Base-by-base conservation (phyloP, 2,888 invertebrate genomes). In the Caenorhabditis afra region DNA sequence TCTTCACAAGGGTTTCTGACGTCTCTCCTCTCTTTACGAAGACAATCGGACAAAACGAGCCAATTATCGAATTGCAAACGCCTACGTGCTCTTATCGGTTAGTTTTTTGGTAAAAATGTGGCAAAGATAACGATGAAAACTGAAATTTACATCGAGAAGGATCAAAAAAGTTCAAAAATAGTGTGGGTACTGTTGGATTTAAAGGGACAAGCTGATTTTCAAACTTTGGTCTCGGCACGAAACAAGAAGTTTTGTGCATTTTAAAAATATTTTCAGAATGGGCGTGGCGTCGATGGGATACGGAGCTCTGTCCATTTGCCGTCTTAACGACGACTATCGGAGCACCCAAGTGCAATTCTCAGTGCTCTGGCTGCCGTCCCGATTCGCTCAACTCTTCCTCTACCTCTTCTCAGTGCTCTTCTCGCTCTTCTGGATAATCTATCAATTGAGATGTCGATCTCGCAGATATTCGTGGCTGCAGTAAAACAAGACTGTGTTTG, bases 211-310 rank as follows among this genome's bases (percentile, higher is more conserved):
- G 16, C 37, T 4, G 3, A 10, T 4, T 11, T 16, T 3, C 3
- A 18, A 1, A 12, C n/a, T 0, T 14, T 12, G n/a, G 20, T 68
- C 58, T 59, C 68, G 52, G 37, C 53, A 37, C 59, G 70, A 53
- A 18, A n/a, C n/a, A 41, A 16, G 35, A 53, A 37, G n/a, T n/a
- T n/a, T n/a, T n/a, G n/a, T n/a, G n/a, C 14, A 41, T 8, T 37
- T 61, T 39, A 10, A n/a, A n/a, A n/a, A n/a, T n/a, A 55, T 16
- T 58, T 74, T n/a, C 73, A 82, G 98, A 87, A 98, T 98, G 97
- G 97, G 97, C 0, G 95, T 94, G 20, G 90, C 91, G 3, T 92
- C 94, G 83, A 95, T 96, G 91, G 97, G 96, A 1, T 96, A 94
- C 91, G 96, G 96, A 37, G 75, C 82, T 12, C 64, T 87, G 20